Evolutionary conservation across 2,113 vertebrate species (phyloP).

Genomic region (Morone chrysops): DNA sequence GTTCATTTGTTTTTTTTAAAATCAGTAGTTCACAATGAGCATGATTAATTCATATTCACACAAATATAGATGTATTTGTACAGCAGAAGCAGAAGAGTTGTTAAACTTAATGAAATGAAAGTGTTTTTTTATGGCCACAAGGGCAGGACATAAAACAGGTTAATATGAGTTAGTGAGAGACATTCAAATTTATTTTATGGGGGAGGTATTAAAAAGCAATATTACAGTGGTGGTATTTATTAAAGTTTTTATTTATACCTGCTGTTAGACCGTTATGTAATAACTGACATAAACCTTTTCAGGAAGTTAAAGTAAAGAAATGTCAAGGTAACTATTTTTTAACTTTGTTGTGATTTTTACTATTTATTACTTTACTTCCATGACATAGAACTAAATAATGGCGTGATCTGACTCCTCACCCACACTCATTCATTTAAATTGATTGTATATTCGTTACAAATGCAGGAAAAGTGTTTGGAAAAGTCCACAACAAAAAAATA

Average conservation of each 20-base stretch:
- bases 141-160: not conserved
- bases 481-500: not conserved
- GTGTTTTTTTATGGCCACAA: conserved; percentile 4
- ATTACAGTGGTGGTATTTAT: not conserved
- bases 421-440: not conserved
- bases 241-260: not conserved
- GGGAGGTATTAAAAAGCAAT: not conserved
- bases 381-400: not conserved
- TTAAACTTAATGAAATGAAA: not conserved
- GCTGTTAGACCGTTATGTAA: not conserved
- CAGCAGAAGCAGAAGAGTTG: not conserved
- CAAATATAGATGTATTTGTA: not conserved
- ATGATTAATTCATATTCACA: not conserved
- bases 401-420: not conserved
- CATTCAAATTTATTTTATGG: not conserved
- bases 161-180: not conserved
- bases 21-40: not conserved
- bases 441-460: not conserved
- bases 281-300: not conserved
- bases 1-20: not conserved
- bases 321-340: not conserved
- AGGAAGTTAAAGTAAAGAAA: not conserved
- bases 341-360: not conserved
- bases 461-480: not conserved
- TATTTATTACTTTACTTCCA: not conserved